Conservation (phyloP, 1,140 invertebrate species). For the Drosophila kohkoa region DNA sequence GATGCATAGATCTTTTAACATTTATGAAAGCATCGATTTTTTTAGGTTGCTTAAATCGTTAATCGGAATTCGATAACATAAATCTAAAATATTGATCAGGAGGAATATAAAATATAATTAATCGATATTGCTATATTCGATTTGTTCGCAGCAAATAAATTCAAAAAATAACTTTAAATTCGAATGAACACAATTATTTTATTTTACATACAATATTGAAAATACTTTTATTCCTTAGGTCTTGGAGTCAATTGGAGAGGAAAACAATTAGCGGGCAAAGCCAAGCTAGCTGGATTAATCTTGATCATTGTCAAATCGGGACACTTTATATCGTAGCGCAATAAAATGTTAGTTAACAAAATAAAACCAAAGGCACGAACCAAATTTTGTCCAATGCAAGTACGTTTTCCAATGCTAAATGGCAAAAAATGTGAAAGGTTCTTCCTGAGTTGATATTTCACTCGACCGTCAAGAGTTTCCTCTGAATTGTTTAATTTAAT, state of each 20-base stretch:
- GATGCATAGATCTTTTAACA: no score
- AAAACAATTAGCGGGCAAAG: conserved; percentile 89
- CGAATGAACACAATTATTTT: not conserved
- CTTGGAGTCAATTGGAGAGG: conserved; percentile 69
- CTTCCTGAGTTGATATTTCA: conserved; percentile 78
- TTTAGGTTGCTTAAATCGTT: not conserved
- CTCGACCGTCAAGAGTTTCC: not conserved
- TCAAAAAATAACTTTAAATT: not conserved
- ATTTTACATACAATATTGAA: not conserved
- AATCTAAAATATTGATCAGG: no score
- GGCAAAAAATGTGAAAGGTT: conserved; percentile 92
- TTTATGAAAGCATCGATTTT: no score
- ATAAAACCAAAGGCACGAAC: conserved; percentile 92
- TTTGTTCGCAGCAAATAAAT: not conserved
- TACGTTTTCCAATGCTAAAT: conserved; percentile 94
- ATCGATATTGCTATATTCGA: conserved; percentile 1
- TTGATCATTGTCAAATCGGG: conserved; percentile 86
- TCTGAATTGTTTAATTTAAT: not conserved
- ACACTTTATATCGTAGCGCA: conserved; percentile 89
- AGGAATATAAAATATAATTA: not conserved
- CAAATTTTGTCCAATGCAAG: conserved; percentile 95
- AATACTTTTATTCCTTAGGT: not conserved
- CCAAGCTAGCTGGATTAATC: conserved; percentile 89
- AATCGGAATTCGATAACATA: no score
- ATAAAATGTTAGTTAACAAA: conserved; percentile 90